A percentile compares a stretch with the other conserved stretches of the same genome.
phyloP scores from a whole-genome alignment of 2,797 vertebrate species.

The Phoebastria nigripes region DNA sequence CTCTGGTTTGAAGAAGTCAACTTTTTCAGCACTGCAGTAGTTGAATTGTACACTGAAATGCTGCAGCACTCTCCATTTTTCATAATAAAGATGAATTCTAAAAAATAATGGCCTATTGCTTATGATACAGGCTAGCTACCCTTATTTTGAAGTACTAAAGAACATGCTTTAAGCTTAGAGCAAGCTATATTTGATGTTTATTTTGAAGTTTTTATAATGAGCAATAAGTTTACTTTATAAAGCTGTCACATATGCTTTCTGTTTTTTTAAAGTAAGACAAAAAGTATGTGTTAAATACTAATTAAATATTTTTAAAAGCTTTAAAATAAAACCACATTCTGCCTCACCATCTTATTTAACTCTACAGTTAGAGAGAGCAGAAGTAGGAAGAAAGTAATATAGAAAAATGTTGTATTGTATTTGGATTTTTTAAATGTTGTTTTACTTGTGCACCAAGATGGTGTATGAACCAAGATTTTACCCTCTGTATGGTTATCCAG shows the following conservation, averaged over 20 bases:
- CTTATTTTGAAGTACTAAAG: background rate
- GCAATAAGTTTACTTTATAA: background rate
- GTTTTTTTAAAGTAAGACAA: background rate
- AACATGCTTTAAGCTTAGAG: background rate
- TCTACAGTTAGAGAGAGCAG: background rate
- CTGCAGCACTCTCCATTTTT: background rate
- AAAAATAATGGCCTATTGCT: background rate
- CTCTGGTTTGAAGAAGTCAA: background rate
- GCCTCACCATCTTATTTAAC: background rate
- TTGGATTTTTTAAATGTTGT: background rate
- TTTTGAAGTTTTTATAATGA: background rate
- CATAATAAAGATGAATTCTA: background rate
- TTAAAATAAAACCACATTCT: background rate
- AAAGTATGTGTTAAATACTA: background rate
- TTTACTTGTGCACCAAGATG: background rate
- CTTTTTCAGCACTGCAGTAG: background rate
- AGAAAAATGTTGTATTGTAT: background rate
- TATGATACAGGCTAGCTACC: background rate
- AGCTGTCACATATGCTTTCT: background rate
- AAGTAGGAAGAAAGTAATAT: background rate
- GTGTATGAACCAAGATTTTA: background rate
- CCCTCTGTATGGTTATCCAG: background rate
- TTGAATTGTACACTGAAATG: background rate
- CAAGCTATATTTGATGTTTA: background rate
- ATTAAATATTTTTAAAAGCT: background rate